Evolutionary conservation across 2,113 vertebrate species (phyloP).

Genomic region (Anas platyrhynchos): DNA sequence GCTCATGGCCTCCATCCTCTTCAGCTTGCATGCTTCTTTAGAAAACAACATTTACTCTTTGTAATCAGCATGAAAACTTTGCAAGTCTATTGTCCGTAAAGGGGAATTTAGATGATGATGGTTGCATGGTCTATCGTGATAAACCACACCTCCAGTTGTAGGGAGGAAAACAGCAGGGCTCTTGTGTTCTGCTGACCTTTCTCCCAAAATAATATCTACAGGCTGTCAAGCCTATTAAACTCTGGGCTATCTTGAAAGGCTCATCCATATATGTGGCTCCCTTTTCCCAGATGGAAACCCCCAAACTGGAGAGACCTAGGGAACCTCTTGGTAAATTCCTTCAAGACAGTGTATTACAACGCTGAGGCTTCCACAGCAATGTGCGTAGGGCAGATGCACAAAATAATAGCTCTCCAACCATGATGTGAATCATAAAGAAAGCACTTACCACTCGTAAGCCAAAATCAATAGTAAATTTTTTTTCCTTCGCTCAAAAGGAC

Average conservation of each 20-base stretch:
- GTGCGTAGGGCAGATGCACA: slow-evolving; percentile 15
- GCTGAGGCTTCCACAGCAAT: background rate
- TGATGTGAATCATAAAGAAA: slow-evolving; percentile 37
- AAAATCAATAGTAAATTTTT: slow-evolving; percentile 65
- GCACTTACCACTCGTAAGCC: slow-evolving; percentile 41
- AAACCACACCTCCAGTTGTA: background rate
- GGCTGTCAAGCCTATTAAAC: background rate
- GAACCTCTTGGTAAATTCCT: background rate
- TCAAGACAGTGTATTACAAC: background rate
- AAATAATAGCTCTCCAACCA: slow-evolving; percentile 53
- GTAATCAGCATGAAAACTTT: background rate
- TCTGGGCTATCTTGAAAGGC: background rate
- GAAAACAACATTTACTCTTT: background rate
- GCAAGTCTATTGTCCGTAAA: background rate
- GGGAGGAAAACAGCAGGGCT: background rate
- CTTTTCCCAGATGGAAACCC: background rate
- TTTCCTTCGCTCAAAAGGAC: slow-evolving; percentile 51
- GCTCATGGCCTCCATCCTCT: accelerated
- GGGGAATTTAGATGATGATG: background rate
- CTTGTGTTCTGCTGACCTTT: slow-evolving; percentile 1
- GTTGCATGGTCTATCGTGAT: background rate
- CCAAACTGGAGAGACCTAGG: background rate
- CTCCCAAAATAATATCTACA: background rate
- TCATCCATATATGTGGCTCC: background rate
- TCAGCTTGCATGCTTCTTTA: background rate